Percentiles rank a stretch among this genome's conserved stretches.
These are phyloP conservation scores for Anorthoa munda DNA, from an alignment of 2,888 invertebrate species.

Conservation along the genomic window DNA sequence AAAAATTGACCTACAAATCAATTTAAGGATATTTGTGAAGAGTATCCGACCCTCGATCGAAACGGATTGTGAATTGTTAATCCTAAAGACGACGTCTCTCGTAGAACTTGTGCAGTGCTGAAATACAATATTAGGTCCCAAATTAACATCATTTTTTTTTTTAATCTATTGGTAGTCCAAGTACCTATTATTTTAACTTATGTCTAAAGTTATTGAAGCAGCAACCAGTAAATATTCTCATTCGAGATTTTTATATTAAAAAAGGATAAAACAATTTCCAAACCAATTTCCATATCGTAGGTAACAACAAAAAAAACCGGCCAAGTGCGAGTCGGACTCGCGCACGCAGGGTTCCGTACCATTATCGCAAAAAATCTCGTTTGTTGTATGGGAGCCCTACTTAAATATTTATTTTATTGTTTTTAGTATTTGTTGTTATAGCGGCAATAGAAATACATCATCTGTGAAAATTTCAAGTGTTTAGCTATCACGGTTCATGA, in stretches of 20 bases:
- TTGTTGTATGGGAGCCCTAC: too few species aligned
- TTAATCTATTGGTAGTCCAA: neutral
- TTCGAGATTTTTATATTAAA: neutral
- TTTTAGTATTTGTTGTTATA: too few species aligned
- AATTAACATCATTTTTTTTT: neutral
- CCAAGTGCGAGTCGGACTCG: too few species aligned
- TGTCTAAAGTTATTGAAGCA: neutral
- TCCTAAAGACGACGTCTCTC: constrained; percentile 14
- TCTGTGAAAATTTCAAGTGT: too few species aligned
- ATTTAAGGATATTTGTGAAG: constrained; percentile 31
- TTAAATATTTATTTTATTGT: too few species aligned
- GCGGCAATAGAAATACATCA: too few species aligned
- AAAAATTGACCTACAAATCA: constrained; percentile 34
- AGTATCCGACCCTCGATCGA: constrained; percentile 14
- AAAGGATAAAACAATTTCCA: neutral
- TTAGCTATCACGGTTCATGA: too few species aligned
- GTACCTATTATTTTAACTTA: neutral
- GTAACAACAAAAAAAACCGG: too few species aligned
- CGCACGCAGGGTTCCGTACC: too few species aligned
- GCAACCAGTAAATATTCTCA: neutral
- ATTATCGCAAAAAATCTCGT: too few species aligned
- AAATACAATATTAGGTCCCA: neutral
- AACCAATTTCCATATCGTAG: neutral
- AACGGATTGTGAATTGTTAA: constrained; percentile 45
- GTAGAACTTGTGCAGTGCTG: neutral